phyloP scores from a whole-genome alignment of 1,140 invertebrate species.

The Panonychus citri region DNA sequence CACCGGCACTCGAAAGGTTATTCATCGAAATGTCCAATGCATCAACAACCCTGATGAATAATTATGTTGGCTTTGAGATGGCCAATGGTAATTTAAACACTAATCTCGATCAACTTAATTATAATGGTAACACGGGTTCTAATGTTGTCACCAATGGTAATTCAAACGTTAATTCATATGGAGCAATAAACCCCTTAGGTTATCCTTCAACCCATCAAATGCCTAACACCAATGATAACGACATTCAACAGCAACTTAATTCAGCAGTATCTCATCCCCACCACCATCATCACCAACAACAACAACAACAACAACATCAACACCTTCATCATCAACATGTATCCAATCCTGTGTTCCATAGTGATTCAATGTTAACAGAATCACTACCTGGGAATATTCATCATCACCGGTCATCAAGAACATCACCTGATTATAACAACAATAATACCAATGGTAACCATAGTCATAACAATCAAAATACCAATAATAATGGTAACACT shows the following conservation, averaged over 20 bases:
- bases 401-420: not conserved
- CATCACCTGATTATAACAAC: not conserved
- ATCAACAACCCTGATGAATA: not conserved
- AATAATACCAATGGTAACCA: not conserved
- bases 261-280: not conserved
- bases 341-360: not conserved
- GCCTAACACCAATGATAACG: not conserved
- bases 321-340: not conserved
- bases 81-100: too few species aligned
- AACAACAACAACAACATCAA: not conserved
- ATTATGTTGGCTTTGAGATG: too few species aligned
- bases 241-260: not conserved
- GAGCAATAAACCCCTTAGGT: not conserved
- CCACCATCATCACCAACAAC: not conserved
- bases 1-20: not conserved
- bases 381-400: not conserved
- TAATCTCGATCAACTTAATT: not conserved
- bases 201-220: not conserved
- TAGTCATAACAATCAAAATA: too few species aligned
- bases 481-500: too few species aligned
- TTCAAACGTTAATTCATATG: not conserved
- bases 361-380: too few species aligned
- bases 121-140: not conserved
- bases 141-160: not conserved
- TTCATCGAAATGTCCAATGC: not conserved